Percentiles rank a stretch among this genome's conserved stretches.
Evolutionary conservation across 2,113 vertebrate species (phyloP).

Genomic region (Eudyptes chrysolophus): DNA sequence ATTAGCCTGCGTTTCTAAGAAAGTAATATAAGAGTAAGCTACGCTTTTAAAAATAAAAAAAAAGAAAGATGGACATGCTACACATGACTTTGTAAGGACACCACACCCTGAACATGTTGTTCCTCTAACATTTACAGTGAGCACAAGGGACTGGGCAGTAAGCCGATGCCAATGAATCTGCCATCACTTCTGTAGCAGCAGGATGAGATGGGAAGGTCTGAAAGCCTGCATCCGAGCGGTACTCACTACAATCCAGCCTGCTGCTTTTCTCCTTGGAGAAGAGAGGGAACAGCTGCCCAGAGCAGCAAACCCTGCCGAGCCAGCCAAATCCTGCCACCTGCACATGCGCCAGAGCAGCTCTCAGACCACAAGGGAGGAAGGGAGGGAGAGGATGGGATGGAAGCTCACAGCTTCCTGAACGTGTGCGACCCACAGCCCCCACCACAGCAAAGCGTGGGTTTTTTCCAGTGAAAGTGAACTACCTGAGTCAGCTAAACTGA

Average conservation of each 20-base stretch:
- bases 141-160: background rate
- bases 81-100: background rate
- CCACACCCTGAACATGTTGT: background rate
- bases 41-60: background rate
- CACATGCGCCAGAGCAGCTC: background rate
- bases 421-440: background rate
- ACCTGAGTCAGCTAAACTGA: conserved; percentile 18
- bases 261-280: background rate
- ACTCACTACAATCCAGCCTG: background rate
- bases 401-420: conserved; percentile 44
- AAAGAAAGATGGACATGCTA: background rate
- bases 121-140: background rate
- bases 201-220: background rate
- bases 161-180: background rate
- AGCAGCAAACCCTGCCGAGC: background rate
- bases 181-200: background rate
- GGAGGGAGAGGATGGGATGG: conserved; percentile 59
- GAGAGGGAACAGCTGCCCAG: background rate
- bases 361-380: background rate
- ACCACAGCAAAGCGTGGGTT: background rate
- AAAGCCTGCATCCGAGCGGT: background rate
- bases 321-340: conserved; percentile 6
- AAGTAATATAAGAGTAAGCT: background rate
- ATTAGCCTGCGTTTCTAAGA: background rate
- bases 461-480: background rate